Conservation (phyloP, 2,113 vertebrate species). For the Peucedramus taeniatus region DNA sequence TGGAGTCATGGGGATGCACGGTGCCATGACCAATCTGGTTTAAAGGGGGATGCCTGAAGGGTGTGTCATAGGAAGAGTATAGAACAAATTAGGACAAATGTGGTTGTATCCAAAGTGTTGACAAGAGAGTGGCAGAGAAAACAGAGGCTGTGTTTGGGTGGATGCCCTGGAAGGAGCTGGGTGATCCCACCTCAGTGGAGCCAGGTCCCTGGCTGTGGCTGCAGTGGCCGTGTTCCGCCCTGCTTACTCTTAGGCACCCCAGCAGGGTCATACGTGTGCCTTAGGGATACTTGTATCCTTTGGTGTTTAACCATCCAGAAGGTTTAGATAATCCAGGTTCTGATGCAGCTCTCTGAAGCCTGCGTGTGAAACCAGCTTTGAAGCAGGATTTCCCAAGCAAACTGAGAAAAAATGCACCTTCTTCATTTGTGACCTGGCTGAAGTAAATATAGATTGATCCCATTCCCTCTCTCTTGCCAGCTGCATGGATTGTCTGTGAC, state of each 20-base stretch:
- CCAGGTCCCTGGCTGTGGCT: rapidly evolving
- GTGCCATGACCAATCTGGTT: background rate
- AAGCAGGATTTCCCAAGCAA: background rate
- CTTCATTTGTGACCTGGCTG: background rate
- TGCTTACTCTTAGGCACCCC: background rate
- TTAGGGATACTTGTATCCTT: background rate
- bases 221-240: background rate
- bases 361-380: background rate
- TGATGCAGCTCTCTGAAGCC: background rate
- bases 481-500: background rate
- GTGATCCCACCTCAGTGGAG: background rate
- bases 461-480: background rate
- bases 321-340: background rate
- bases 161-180: background rate
- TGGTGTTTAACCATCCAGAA: background rate
- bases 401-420: background rate
- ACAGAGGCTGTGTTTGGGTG: background rate
- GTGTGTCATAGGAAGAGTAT: background rate
- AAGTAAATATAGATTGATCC: background rate
- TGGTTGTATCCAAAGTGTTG: background rate
- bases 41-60: background rate
- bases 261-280: rapidly evolving
- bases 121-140: background rate
- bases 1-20: background rate
- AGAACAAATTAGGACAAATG: background rate